These are phyloP conservation scores for Sebastes umbrosus DNA, from an alignment of 2,797 vertebrate genomes.

Conservation along the genomic window DNA sequence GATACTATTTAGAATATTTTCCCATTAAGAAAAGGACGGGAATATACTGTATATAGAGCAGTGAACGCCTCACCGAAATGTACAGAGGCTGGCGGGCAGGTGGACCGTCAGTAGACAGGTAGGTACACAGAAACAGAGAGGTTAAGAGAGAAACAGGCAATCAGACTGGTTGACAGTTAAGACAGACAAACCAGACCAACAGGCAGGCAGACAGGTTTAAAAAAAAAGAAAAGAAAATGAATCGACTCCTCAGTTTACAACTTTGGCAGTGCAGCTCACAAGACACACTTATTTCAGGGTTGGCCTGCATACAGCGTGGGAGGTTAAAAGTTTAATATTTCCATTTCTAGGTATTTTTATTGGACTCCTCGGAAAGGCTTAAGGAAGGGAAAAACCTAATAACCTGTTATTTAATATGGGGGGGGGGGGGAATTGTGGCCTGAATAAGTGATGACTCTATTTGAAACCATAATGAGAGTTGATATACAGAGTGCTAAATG, in stretches of 20 bases:
- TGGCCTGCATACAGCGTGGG: conserved; percentile 31
- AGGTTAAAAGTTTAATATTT: conserved; percentile 62
- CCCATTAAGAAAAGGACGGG: conserved; percentile 61
- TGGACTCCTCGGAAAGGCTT: conserved; percentile 29
- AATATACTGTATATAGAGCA: conserved; percentile 51
- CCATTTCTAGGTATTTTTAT: conserved; percentile 44
- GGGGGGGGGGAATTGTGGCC: not conserved
- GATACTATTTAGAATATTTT: conserved; percentile 77
- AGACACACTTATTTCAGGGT: conserved; percentile 47
- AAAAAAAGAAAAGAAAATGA: not conserved
- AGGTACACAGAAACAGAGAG: not conserved
- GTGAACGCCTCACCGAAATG: conserved; percentile 17
- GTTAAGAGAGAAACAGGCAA: not conserved
- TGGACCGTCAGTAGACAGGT: not conserved
- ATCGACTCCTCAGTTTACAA: conserved; percentile 17
- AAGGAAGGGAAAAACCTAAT: conserved; percentile 12
- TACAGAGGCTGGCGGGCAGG: not conserved
- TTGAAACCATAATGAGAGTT: conserved; percentile 19
- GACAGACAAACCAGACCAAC: conserved; percentile 10
- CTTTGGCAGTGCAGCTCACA: conserved; percentile 25
- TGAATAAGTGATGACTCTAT: conserved; percentile 6
- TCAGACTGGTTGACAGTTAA: not conserved
- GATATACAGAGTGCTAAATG: conserved; percentile 6
- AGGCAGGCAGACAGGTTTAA: not conserved
- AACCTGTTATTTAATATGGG: conserved; percentile 31